These are phyloP conservation scores for Pseudopipra pipra DNA, from an alignment of 2,113 vertebrate genomes.

Conservation along the genomic window DNA sequence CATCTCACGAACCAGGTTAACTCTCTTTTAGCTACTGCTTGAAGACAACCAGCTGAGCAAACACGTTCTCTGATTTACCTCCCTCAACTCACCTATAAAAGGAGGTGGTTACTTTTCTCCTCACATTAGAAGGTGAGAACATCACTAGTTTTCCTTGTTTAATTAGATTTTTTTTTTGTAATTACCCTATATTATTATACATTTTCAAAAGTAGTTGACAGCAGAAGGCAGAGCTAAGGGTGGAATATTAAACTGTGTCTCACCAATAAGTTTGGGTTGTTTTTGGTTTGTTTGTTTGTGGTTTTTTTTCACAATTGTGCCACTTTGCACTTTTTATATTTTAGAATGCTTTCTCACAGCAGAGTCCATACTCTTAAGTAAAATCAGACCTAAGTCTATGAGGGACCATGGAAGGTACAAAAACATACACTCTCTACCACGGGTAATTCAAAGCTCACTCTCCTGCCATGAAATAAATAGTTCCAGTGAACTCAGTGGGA, in stretches of 20 bases:
- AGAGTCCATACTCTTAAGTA: neutral
- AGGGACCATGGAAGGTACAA: neutral
- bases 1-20: neutral
- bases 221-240: neutral
- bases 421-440: neutral
- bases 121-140: neutral
- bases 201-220: neutral
- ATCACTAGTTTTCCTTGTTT: neutral
- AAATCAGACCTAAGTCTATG: neutral
- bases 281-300: too few relatives aligned
- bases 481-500: neutral
- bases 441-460: neutral
- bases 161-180: neutral
- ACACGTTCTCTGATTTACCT: neutral
- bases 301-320: neutral
- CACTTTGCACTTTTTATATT: neutral
- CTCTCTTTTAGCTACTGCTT: neutral
- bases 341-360: neutral
- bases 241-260: neutral
- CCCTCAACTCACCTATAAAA: neutral
- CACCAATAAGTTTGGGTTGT: neutral
- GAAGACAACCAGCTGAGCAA: neutral
- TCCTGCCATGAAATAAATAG: neutral
- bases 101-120: neutral
- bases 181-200: neutral